These are phyloP conservation scores for Ceyx margarethae DNA, from an alignment of 2,113 vertebrate species.

Conservation along the genomic window DNA sequence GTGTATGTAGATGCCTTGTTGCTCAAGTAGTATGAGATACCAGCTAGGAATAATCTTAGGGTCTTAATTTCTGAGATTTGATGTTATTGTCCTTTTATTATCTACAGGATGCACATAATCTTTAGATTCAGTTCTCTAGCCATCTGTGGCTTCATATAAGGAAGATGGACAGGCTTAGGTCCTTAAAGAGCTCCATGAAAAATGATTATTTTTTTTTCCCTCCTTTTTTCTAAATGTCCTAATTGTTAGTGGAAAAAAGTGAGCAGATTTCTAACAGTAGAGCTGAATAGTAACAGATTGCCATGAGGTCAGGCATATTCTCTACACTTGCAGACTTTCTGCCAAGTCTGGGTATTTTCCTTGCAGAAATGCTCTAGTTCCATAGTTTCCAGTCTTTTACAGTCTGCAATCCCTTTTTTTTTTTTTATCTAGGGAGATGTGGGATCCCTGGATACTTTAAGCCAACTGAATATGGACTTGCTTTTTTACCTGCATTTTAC, in stretches of 20 bases:
- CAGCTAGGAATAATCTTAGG: background rate
- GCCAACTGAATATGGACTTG: background rate
- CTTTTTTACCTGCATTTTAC: background rate
- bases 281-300: background rate
- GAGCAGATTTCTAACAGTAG: background rate
- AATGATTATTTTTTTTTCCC: background rate
- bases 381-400: background rate
- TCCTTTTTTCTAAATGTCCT: background rate
- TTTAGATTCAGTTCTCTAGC: constrained; percentile 3
- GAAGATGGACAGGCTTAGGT: background rate
- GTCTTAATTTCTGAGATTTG: constrained; percentile 31
- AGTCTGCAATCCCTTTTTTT: background rate
- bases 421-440: background rate
- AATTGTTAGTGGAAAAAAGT: background rate
- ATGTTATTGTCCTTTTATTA: background rate
- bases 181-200: background rate
- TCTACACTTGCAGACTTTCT: background rate
- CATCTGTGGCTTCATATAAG: background rate
- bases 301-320: background rate
- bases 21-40: background rate
- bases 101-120: background rate
- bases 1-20: background rate
- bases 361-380: background rate
- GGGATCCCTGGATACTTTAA: background rate
- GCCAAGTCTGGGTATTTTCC: background rate